Evolutionary conservation across 2,113 vertebrate genomes (phyloP).

Genomic region (Carassius auratus): DNA sequence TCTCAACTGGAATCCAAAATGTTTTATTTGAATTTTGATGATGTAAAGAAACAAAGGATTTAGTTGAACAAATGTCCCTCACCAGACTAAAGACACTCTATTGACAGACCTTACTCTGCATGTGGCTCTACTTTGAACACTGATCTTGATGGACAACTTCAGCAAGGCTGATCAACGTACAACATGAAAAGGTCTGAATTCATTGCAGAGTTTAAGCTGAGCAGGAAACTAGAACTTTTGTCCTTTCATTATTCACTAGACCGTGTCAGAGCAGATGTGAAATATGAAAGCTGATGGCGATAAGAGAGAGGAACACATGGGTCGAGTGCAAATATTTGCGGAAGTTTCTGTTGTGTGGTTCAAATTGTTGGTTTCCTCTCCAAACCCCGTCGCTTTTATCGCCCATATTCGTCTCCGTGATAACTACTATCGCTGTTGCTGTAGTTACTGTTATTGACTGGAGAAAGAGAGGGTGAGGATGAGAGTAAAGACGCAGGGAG

Average conservation of each 20-base stretch:
- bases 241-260: neutral
- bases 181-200: neutral
- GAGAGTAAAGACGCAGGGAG: slow-evolving; percentile 31
- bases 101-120: neutral
- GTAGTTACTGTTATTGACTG: slow-evolving; percentile 29
- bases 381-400: neutral
- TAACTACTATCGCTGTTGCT: slow-evolving; percentile 19
- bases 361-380: neutral
- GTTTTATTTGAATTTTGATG: neutral
- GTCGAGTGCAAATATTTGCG: neutral
- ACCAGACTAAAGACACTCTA: neutral
- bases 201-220: neutral
- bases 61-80: neutral
- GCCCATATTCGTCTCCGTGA: neutral
- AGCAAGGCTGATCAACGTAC: neutral
- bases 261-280: neutral
- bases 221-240: neutral
- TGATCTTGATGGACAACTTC: neutral
- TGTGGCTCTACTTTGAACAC: neutral
- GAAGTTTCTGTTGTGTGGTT: neutral
- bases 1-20: neutral
- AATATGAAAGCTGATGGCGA: neutral
- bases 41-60: neutral
- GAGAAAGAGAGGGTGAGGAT: slow-evolving; percentile 38
- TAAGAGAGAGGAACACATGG: neutral